Conservation (phyloP, 2,888 invertebrate genomes). For the Epirrhoe tristata region DNA sequence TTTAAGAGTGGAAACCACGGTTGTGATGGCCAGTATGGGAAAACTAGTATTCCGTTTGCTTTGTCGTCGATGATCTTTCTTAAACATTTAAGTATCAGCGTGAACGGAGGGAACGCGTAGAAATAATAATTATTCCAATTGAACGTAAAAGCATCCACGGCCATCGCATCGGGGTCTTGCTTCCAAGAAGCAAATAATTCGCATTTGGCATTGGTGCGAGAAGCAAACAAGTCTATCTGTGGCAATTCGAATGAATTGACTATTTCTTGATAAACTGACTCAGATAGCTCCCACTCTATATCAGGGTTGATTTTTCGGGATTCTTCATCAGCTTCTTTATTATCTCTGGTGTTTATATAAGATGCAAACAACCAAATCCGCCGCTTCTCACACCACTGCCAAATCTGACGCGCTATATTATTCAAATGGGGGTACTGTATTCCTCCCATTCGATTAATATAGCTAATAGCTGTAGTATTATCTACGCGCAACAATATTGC, state of each 20-base stretch:
- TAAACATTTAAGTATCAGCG: conserved; percentile 25
- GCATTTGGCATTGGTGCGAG: conserved; percentile 22
- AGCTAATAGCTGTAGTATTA: conserved; percentile 33
- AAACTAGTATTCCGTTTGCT: conserved; percentile 32
- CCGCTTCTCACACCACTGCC: conserved; percentile 38
- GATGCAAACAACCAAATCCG: conserved; percentile 30
- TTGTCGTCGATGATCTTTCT: conserved; percentile 28
- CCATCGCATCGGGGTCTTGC: conserved; percentile 8
- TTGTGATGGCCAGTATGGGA: conserved; percentile 36
- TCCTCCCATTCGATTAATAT: conserved; percentile 37
- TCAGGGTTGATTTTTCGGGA: conserved; percentile 28
- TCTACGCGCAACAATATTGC: conserved; percentile 26
- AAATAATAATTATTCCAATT: conserved; percentile 10
- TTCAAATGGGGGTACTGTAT: conserved; percentile 34
- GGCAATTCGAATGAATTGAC: conserved; percentile 14
- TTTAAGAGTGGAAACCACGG: conserved; percentile 33
- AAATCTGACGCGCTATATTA: conserved; percentile 23
- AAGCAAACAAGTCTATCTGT: conserved; percentile 12
- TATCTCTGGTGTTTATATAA: conserved; percentile 20
- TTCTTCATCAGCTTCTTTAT: conserved; percentile 29
- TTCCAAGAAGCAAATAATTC: conserved; percentile 17
- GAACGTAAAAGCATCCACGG: conserved; percentile 19
- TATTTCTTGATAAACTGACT: conserved; percentile 14
- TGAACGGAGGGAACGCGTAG: conserved; percentile 27
- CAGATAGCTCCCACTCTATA: conserved; percentile 32